phyloP scores from a whole-genome alignment of 2,797 vertebrate species.

The Cephalopachus bancanus region DNA sequence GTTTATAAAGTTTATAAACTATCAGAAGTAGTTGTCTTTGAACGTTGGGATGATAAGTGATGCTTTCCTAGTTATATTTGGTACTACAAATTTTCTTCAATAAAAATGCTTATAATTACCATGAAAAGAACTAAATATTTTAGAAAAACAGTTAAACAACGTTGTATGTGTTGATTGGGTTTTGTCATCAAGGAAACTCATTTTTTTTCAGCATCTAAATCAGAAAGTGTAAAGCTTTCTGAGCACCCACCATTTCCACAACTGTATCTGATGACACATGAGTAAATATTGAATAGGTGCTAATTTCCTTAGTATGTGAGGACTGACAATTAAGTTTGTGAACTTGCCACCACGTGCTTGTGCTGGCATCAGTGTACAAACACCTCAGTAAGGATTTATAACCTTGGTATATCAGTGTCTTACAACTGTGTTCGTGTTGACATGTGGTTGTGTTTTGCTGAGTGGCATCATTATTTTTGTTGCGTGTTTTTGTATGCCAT shows the following conservation, averaged over 20 bases:
- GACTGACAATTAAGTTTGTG: too few relatives aligned
- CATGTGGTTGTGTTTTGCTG: too few relatives aligned
- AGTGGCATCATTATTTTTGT: too few relatives aligned
- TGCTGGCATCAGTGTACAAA: too few relatives aligned
- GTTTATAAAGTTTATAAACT: neutral
- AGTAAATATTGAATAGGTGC: neutral
- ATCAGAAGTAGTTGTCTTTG: neutral
- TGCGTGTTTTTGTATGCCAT: too few relatives aligned
- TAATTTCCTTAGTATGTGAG: neutral
- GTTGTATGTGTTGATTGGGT: fast-evolving
- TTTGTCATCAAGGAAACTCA: neutral
- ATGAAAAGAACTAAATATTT: neutral
- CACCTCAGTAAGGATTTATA: too few relatives aligned
- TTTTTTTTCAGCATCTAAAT: neutral
- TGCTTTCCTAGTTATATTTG: neutral
- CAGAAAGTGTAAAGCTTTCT: fast-evolving
- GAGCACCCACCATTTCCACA: neutral
- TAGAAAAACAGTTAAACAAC: too few relatives aligned
- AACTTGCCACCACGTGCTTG: too few relatives aligned
- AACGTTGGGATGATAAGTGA: neutral
- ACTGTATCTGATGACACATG: fast-evolving
- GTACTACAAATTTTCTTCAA: neutral
- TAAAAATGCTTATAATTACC: neutral
- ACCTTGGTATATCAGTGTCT: too few relatives aligned
- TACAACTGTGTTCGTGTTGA: too few relatives aligned